Percentiles rank a stretch among this genome's conserved stretches.
Evolutionary conservation across 1,140 invertebrate genomes (phyloP).

Genomic region (Saccostrea cuccullata): DNA sequence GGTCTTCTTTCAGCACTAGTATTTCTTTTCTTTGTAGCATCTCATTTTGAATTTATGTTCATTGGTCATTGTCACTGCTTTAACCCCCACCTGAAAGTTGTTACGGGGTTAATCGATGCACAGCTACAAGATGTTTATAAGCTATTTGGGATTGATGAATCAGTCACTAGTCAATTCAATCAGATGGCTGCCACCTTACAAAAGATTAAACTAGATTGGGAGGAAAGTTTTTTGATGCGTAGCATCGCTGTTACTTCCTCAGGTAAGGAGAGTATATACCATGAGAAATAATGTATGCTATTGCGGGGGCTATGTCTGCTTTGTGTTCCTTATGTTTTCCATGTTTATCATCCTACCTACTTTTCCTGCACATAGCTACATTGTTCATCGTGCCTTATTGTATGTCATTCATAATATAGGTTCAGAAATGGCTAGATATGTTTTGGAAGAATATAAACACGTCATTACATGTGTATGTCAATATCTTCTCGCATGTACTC

Average conservation of each 20-base stretch:
- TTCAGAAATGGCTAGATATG: no score
- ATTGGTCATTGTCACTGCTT: constrained; percentile 33
- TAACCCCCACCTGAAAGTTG: constrained; percentile 27
- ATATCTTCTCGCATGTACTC: no score
- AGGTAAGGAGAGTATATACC: not conserved
- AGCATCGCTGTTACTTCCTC: not conserved
- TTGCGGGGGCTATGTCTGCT: not conserved
- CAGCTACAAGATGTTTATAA: constrained; percentile 31
- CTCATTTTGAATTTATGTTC: constrained; percentile 31
- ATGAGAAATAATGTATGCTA: not conserved
- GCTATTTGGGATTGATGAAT: constrained; percentile 9
- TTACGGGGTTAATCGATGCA: constrained; percentile 1
- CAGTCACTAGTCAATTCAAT: constrained; percentile 12
- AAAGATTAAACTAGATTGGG: constrained; percentile 32
- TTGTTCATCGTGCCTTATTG: no score
- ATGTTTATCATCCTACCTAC: no score
- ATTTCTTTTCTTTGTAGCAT: constrained; percentile 5
- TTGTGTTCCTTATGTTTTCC: not conserved
- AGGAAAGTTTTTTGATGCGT: constrained; percentile 28
- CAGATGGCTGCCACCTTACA: constrained; percentile 11
- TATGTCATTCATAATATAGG: no score
- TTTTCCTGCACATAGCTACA: no score
- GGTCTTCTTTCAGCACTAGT: not conserved
- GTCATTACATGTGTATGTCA: no score
- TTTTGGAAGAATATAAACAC: no score